Evolutionary conservation across 2,113 vertebrate genomes (phyloP).

Genomic region (Leptosomus discolor): DNA sequence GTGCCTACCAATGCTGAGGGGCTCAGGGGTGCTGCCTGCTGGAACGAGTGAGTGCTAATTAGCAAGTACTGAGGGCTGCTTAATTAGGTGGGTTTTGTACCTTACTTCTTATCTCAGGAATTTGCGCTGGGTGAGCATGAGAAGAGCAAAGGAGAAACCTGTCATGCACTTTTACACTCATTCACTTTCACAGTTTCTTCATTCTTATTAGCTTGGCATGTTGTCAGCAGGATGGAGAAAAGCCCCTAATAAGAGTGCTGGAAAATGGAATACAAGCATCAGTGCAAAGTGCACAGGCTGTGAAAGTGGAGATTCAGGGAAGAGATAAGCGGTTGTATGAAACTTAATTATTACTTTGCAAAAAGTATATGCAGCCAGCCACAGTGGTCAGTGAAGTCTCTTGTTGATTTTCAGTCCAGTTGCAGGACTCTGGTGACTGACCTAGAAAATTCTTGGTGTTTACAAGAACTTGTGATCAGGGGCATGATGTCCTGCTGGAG

Average conservation of each 20-base stretch:
- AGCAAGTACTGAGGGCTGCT: neutral
- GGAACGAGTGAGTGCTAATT: neutral
- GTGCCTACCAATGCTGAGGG: neutral
- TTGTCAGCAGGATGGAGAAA: neutral
- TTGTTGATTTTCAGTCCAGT: neutral
- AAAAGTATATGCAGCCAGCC: neutral
- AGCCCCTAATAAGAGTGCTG: neutral
- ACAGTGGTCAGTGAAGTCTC: neutral
- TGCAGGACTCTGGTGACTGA: neutral
- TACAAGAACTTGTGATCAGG: neutral
- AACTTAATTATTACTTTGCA: neutral
- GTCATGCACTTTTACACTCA: neutral
- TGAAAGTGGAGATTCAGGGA: neutral
- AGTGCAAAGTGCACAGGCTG: neutral
- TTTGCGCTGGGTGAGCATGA: neutral
- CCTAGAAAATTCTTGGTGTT: neutral
- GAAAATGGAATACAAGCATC: neutral
- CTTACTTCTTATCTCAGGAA: neutral
- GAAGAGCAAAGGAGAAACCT: neutral
- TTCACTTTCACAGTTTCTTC: constrained; percentile 13
- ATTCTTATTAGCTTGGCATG: constrained; percentile 16
- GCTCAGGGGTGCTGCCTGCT: neutral
- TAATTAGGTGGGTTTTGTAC: neutral
- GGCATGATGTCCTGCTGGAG: neutral
- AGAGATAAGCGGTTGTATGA: neutral